phyloP scores from a whole-genome alignment of 2,888 invertebrate genomes.

The Hypolimnas misippus region DNA sequence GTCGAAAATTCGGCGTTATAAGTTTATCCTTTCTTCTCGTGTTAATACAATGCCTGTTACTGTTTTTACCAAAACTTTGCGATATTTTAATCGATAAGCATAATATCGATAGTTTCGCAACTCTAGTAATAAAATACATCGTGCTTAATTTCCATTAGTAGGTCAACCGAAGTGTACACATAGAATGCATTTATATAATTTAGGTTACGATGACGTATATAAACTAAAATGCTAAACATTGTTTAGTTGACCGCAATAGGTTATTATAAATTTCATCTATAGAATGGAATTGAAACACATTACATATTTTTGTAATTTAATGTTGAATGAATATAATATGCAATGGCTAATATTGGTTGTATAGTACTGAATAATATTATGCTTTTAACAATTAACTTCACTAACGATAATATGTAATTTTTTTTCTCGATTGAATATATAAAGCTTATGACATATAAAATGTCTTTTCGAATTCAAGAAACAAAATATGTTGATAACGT shows the following conservation, averaged over 20 bases:
- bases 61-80: too few relatives aligned
- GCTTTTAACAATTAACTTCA: too few relatives aligned
- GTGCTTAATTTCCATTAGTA: not conserved
- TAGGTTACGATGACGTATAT: conserved; percentile 20
- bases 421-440: too few relatives aligned
- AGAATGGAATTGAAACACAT: not conserved
- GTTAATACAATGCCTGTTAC: too few relatives aligned
- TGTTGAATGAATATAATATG: not conserved
- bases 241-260: conserved; percentile 24
- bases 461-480: too few relatives aligned
- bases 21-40: too few relatives aligned
- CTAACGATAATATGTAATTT: too few relatives aligned
- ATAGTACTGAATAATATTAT: too few relatives aligned
- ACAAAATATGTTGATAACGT: too few relatives aligned
- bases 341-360: too few relatives aligned
- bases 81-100: not conserved
- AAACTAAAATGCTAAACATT: conserved; percentile 16
- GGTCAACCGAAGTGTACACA: not conserved
- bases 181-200: conserved; percentile 19
- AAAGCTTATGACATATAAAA: too few relatives aligned
- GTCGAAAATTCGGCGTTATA: too few relatives aligned
- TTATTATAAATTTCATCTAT: conserved; percentile 15
- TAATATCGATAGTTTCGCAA: not conserved
- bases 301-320: not conserved
- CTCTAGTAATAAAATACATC: not conserved